Conservation (phyloP, 2,888 invertebrate species). For the Tanypteryx hageni region DNA sequence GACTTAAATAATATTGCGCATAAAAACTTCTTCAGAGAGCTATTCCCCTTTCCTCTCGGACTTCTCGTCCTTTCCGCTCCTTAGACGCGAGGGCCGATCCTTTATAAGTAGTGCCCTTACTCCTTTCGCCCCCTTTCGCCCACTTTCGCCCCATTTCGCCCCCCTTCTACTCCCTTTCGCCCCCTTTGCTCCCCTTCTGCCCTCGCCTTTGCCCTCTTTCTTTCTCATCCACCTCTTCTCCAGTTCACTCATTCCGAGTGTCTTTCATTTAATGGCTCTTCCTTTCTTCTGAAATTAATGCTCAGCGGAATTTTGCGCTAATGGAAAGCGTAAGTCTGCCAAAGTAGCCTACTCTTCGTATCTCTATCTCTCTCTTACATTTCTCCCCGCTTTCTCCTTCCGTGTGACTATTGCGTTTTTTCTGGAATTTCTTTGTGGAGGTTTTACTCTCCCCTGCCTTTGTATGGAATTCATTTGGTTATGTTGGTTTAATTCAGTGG, state of each 20-base stretch:
- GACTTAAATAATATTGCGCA: too few relatives aligned
- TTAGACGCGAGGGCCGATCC: too few relatives aligned
- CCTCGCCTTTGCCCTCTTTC: background rate
- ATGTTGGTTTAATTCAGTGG: too few relatives aligned
- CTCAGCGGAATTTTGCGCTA: background rate
- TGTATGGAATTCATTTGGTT: too few relatives aligned
- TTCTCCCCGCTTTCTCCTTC: too few relatives aligned
- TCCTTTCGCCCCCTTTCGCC: background rate
- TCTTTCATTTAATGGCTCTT: background rate
- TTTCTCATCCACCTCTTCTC: background rate
- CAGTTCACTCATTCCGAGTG: background rate
- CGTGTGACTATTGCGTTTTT: too few relatives aligned
- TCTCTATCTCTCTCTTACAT: background rate
- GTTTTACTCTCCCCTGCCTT: too few relatives aligned
- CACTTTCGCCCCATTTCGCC: background rate
- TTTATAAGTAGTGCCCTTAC: too few relatives aligned
- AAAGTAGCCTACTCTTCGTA: background rate
- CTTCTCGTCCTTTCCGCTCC: too few relatives aligned
- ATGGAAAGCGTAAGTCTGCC: slow-evolving; percentile 2
- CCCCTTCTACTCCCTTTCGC: background rate
- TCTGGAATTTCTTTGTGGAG: too few relatives aligned
- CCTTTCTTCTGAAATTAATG: slow-evolving; percentile 12
- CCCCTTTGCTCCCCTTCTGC: background rate
- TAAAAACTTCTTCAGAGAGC: too few relatives aligned
- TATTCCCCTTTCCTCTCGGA: background rate